Base-by-base conservation (phyloP, 2,113 vertebrate species). In the Sebastes schlegelii region DNA sequence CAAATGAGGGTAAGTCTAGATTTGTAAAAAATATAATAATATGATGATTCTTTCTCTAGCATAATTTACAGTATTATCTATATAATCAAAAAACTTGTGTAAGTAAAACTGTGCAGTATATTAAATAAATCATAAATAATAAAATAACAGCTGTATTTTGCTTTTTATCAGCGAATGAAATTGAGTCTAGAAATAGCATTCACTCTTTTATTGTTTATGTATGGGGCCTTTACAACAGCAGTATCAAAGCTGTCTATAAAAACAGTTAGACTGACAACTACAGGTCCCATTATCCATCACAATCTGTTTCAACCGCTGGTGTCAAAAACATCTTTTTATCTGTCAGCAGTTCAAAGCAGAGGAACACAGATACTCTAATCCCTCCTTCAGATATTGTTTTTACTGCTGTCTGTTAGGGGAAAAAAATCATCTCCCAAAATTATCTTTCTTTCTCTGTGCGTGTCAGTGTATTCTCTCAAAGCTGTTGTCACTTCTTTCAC, bases 361-460 rank as follows among this genome's bases (percentile, higher is more conserved):
- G n/a, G 42, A 85, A 77, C 49, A 85, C 77, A 82, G 55, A 83
- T 74, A n/a, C 76, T 82, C 72, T 86, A 79, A 90, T 92, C 80
- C 80, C 40, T 83, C 21, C 75, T 70, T 90, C 63, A 92, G 79
- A 87, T 81, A 69, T 87, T 86, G 85, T 88, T 86, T 88, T 86
- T 75, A 51, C 74, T 4, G n/a, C 78, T 42, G 77, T 83, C 79
- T 79, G 71, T 80, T 63, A 17, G 40, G 26, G 14, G 23, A 26
- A 48, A 60, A 77, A 80, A 63, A 77, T 68, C 14, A 63, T 71
- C 52, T 86, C 67, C 72, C 12, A 66, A 82, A 88, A 85, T 74
- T 9, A 79, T 79, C 78, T 82, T 61, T 70, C 49, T 70, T 48
- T 75, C 68, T 74, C 61, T 74, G 54, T 78, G 74, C 14, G 34